A percentile compares a stretch with the other conserved stretches of the same genome.
Conservation (phyloP, 2,888 invertebrate genomes). For the Eristalis tenax region DNA sequence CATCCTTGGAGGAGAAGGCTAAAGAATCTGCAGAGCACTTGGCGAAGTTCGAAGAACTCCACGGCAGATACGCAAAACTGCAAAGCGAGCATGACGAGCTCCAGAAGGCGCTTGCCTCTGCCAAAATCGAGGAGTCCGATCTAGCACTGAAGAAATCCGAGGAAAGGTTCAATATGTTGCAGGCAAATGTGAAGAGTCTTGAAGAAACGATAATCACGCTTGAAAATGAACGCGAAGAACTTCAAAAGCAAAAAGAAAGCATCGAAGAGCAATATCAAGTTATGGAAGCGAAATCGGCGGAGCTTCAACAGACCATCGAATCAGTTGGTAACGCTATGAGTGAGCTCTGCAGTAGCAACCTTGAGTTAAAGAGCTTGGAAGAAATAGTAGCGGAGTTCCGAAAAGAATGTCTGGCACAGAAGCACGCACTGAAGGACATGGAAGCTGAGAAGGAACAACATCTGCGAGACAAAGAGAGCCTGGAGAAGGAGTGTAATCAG, state of each 20-base stretch:
- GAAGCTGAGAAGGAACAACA: neutral
- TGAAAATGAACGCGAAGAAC: neutral
- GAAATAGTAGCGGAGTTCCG: too few species aligned
- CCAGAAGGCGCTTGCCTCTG: neutral
- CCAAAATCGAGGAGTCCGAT: neutral
- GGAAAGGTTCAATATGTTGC: neutral
- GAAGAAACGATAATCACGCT: neutral
- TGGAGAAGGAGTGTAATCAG: neutral
- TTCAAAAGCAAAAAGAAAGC: neutral
- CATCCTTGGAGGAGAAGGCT: slow-evolving; percentile 40
- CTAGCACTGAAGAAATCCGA: neutral
- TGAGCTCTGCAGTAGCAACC: too few species aligned
- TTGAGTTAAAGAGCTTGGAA: too few species aligned
- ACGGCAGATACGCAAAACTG: slow-evolving; percentile 21
- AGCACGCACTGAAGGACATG: neutral
- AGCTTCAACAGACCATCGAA: neutral
- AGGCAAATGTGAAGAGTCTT: slow-evolving; percentile 1
- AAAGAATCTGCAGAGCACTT: slow-evolving; percentile 23
- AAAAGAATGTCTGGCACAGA: neutral
- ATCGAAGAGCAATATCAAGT: neutral
- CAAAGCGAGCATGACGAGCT: slow-evolving; percentile 51
- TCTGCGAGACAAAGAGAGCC: neutral
- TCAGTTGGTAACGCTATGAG: neutral
- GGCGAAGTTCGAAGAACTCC: slow-evolving; percentile 34
- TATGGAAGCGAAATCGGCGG: neutral